These are phyloP conservation scores for Gymnoscelis rufifasciata DNA, from an alignment of 2,888 invertebrate genomes.

Conservation along the genomic window DNA sequence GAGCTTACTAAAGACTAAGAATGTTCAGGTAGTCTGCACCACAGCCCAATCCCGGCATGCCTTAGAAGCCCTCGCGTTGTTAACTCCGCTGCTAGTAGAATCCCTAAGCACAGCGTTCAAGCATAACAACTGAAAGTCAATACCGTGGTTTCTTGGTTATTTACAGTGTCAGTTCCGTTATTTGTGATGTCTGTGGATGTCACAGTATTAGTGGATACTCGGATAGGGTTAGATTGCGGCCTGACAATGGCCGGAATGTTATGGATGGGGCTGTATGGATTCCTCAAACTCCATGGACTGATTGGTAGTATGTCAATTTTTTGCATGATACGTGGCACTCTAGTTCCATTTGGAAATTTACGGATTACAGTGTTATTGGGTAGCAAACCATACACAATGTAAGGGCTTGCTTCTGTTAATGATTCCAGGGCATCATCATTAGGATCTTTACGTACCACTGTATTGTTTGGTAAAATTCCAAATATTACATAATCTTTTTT, in stretches of 20 bases:
- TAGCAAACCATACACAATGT: constrained; percentile 86
- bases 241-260: constrained; percentile 78
- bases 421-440: constrained; percentile 82
- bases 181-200: constrained; percentile 77
- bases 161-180: constrained; percentile 80
- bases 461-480: constrained; percentile 87
- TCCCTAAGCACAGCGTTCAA: constrained; percentile 69
- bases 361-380: constrained; percentile 88
- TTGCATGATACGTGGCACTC: constrained; percentile 83
- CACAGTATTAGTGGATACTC: constrained; percentile 84
- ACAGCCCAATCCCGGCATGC: constrained; percentile 36
- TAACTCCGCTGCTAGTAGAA: constrained; percentile 45
- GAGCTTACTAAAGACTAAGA: constrained; percentile 38
- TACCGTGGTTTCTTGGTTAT: constrained; percentile 77
- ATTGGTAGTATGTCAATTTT: constrained; percentile 80
- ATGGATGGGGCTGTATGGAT: constrained; percentile 81
- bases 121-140: constrained; percentile 75
- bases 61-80: constrained; percentile 28
- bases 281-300: constrained; percentile 79
- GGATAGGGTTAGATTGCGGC: constrained; percentile 78
- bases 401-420: constrained; percentile 84
- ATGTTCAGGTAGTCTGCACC: constrained; percentile 35
- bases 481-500: constrained; percentile 86
- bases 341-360: constrained; percentile 89
- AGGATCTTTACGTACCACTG: constrained; percentile 86